Conservation (phyloP, 2,797 vertebrate genomes). For the Argya squamiceps region DNA sequence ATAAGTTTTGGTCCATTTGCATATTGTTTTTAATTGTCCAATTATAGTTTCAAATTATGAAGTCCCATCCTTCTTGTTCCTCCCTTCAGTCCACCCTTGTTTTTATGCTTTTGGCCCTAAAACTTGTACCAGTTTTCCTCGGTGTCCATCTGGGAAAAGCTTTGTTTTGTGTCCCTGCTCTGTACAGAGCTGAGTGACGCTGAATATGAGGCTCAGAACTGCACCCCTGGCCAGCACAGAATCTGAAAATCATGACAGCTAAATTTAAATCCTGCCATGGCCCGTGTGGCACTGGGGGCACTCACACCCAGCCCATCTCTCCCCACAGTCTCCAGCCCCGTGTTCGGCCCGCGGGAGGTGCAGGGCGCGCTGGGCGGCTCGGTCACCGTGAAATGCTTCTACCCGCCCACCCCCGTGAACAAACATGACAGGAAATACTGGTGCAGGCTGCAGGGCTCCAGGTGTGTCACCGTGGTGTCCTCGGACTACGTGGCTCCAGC, state of each 20-base stretch:
- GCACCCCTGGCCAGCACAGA: not conserved
- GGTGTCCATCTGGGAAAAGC: not conserved
- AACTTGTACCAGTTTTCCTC: not conserved
- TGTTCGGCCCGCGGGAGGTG: slow-evolving; percentile 74
- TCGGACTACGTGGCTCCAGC: not conserved
- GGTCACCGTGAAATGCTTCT: slow-evolving; percentile 62
- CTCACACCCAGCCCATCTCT: not conserved
- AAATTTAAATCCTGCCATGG: fast-evolving
- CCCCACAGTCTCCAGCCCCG: slow-evolving; percentile 49
- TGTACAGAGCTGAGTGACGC: not conserved
- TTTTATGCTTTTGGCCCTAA: not conserved
- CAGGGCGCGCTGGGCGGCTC: not conserved
- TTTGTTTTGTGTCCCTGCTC: not conserved
- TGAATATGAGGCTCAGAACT: not conserved
- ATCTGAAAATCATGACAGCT: fast-evolving
- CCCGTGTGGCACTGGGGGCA: fast-evolving
- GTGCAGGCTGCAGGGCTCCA: slow-evolving; percentile 26
- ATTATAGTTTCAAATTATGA: not conserved
- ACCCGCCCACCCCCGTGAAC: slow-evolving; percentile 63
- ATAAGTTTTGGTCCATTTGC: not conserved
- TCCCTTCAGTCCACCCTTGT: not conserved
- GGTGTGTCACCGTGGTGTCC: slow-evolving; percentile 54
- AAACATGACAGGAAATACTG: slow-evolving; percentile 73
- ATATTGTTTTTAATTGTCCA: not conserved
- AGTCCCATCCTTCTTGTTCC: not conserved